Percentiles rank a stretch among this genome's conserved stretches.
These are phyloP conservation scores for Gambusia holbrooki DNA, from an alignment of 2,113 vertebrate species.

Conservation along the genomic window DNA sequence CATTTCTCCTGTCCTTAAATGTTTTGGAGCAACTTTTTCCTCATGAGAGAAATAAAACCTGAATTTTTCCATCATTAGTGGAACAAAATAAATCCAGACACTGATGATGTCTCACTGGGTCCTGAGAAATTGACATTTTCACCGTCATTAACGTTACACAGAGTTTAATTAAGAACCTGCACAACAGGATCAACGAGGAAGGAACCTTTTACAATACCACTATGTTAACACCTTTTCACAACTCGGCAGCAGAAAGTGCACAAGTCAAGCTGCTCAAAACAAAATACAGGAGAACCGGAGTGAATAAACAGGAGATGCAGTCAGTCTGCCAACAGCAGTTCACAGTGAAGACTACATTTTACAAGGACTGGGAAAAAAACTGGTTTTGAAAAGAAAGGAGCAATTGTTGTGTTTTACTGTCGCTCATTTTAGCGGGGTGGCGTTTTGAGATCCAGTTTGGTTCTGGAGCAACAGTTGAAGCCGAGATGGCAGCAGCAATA, in stretches of 20 bases:
- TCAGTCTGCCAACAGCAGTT: not conserved
- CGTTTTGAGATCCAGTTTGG: conserved; percentile 26
- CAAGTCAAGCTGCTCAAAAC: conserved; percentile 1
- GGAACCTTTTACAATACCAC: not conserved
- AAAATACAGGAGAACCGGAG: not conserved
- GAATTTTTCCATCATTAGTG: not conserved
- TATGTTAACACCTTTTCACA: not conserved
- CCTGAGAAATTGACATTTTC: not conserved
- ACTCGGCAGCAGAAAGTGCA: not conserved
- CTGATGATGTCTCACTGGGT: not conserved
- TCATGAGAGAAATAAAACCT: not conserved
- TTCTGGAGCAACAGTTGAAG: conserved; percentile 32
- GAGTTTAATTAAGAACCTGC: not conserved
- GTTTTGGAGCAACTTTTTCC: not conserved
- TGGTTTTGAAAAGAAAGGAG: not conserved
- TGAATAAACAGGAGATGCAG: not conserved
- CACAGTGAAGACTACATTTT: not conserved
- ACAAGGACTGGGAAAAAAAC: not conserved
- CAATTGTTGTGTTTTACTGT: not conserved
- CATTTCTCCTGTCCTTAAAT: not conserved
- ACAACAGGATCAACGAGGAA: not conserved
- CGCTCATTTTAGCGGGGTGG: conserved; percentile 13
- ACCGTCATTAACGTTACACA: not conserved
- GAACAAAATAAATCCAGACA: not conserved
- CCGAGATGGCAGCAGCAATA: conserved; percentile 48